A percentile compares a stretch with the other conserved stretches of the same genome.
These are phyloP conservation scores for Calcarius lapponicus DNA, from an alignment of 2,797 vertebrate species.

Conservation along the genomic window DNA sequence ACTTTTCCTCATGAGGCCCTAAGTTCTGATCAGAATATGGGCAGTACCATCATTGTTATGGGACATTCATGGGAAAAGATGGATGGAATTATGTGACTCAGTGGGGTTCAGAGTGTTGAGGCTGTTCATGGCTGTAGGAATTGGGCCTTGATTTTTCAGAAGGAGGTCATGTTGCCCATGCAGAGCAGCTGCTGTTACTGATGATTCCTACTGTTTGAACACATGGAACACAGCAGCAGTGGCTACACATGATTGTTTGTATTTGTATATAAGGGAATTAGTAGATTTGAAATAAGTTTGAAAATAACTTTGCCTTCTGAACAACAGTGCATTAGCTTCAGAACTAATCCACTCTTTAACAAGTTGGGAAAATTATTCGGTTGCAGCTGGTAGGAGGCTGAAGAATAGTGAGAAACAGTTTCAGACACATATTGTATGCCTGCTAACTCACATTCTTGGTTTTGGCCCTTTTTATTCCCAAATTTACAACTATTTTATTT, in stretches of 20 bases:
- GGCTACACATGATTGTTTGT: neutral
- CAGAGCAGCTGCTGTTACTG: neutral
- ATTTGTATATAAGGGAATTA: neutral
- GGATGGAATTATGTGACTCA: neutral
- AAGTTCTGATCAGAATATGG: neutral
- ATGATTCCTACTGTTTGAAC: neutral
- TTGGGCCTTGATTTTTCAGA: neutral
- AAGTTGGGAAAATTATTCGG: neutral
- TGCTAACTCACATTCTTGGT: neutral
- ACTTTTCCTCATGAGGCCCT: neutral
- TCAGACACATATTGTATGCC: neutral
- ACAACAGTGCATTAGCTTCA: neutral
- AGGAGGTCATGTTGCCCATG: neutral
- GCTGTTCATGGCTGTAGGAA: neutral
- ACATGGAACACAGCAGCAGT: neutral
- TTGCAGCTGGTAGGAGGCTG: neutral
- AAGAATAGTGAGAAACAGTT: neutral
- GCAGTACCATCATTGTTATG: neutral
- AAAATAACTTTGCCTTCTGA: neutral
- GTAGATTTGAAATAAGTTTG: neutral
- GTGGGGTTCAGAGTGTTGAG: neutral
- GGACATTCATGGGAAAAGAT: neutral
- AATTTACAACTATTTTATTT: neutral
- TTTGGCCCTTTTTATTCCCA: neutral
- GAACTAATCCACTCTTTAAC: neutral